Evolutionary conservation across 2,797 vertebrate species (phyloP).

Genomic region (Dipus sagitta): DNA sequence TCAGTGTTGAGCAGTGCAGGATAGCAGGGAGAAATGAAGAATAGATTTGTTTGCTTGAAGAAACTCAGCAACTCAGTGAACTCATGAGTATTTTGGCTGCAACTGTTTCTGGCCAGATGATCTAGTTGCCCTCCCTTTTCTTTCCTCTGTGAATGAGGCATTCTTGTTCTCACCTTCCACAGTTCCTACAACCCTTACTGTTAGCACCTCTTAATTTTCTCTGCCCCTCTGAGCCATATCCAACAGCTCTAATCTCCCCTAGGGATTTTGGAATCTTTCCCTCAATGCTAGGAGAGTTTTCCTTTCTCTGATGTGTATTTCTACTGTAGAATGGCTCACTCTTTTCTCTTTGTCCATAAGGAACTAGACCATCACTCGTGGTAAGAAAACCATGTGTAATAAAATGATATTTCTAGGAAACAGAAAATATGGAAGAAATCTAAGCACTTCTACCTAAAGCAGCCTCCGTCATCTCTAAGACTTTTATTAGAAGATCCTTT

Average conservation of each 20-base stretch:
- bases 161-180: not conserved
- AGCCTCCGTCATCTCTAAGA: not conserved
- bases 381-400: constrained; percentile 3
- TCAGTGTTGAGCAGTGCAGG: constrained; percentile 47
- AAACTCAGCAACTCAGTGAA: constrained; percentile 22
- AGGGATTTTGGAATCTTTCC: constrained; percentile 48
- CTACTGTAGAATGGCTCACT: not conserved
- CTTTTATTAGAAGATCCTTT: not conserved
- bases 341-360: not conserved
- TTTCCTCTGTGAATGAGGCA: constrained; percentile 48
- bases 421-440: constrained; percentile 17
- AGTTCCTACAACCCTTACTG: not conserved
- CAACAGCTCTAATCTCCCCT: not conserved
- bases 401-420: constrained; percentile 11
- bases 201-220: constrained; percentile 16
- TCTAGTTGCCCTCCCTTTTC: not conserved
- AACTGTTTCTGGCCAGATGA: not conserved
- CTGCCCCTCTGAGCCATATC: not conserved
- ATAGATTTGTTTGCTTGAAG: constrained; percentile 33
- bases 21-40: not conserved
- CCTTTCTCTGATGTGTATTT: not conserved
- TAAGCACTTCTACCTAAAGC: not conserved
- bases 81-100: not conserved
- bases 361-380: not conserved
- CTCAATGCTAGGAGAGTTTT: not conserved